These are phyloP conservation scores for Drosophila anomalata DNA, from an alignment of 2,888 invertebrate genomes.

Conservation along the genomic window DNA sequence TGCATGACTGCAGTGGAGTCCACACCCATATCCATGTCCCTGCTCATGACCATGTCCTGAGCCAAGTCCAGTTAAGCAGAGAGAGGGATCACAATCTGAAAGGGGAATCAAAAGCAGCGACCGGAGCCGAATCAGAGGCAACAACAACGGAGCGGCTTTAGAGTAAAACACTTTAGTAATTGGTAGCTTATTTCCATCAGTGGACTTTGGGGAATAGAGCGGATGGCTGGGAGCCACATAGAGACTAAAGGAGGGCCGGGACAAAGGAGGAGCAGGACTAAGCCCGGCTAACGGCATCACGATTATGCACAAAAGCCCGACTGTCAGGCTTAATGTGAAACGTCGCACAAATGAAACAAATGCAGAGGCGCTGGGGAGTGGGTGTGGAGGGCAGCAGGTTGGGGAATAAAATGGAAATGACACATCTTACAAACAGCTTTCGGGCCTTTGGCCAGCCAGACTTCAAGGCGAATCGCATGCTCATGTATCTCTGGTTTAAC, in stretches of 20 bases:
- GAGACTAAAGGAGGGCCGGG: conserved; percentile 20
- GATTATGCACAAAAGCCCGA: conserved; percentile 69
- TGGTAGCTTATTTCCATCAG: conserved; percentile 72
- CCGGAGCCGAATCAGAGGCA: conserved; percentile 28
- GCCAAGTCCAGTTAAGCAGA: background rate
- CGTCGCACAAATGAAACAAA: conserved; percentile 67
- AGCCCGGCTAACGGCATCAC: conserved; percentile 65
- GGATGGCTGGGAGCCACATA: conserved; percentile 2
- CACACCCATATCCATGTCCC: background rate
- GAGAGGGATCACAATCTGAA: background rate
- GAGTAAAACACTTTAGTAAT: conserved; percentile 75
- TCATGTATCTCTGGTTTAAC: conserved; percentile 17
- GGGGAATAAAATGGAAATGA: conserved; percentile 30
- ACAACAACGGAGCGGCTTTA: conserved; percentile 52
- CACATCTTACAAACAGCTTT: conserved; percentile 38
- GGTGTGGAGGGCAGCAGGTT: background rate
- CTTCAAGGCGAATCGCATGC: conserved; percentile 9
- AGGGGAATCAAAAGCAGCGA: conserved; percentile 39
- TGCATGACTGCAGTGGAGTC: too few relatives aligned
- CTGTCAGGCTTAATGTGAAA: conserved; percentile 65
- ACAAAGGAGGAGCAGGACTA: conserved; percentile 14
- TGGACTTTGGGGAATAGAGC: conserved; percentile 21
- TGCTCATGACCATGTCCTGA: conserved; percentile 11
- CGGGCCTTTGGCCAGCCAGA: conserved; percentile 17
- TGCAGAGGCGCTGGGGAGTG: conserved; percentile 31